phyloP scores from a whole-genome alignment of 2,888 invertebrate species.

The Clitarchus hookeri region DNA sequence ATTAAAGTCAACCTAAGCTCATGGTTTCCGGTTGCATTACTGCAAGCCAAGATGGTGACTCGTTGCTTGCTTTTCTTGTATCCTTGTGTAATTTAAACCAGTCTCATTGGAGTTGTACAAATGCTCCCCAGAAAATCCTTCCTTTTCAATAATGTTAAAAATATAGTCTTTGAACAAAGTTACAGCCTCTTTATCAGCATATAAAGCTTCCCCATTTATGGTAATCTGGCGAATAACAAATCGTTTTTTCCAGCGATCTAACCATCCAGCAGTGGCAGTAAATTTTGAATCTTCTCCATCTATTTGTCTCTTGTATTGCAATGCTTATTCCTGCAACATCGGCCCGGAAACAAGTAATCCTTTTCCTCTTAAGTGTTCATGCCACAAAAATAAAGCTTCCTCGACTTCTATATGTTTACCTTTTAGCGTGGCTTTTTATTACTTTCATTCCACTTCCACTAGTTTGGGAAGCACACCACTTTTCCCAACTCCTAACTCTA shows the following conservation, averaged over 20 bases:
- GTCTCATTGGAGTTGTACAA: too few relatives aligned
- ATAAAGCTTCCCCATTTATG: conserved; percentile 28
- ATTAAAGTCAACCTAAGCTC: conserved; percentile 25
- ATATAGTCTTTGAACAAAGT: conserved; percentile 28
- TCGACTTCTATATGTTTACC: too few relatives aligned
- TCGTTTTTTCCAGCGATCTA: conserved; percentile 6
- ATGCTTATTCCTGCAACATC: too few relatives aligned
- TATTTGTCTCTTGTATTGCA: background rate
- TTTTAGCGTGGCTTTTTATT: too few relatives aligned
- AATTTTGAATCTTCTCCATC: conserved; percentile 3
- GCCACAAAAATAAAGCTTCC: too few relatives aligned
- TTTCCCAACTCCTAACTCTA: too few relatives aligned
- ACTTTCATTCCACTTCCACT: too few relatives aligned
- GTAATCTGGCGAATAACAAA: background rate
- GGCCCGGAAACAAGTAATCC: too few relatives aligned
- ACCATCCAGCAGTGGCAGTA: too few relatives aligned
- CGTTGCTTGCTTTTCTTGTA: conserved; percentile 22
- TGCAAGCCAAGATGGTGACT: conserved; percentile 21
- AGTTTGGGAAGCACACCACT: too few relatives aligned
- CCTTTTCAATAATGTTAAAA: background rate
- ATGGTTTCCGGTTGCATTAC: conserved; percentile 15
- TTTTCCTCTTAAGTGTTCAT: too few relatives aligned
- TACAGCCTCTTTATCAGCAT: conserved; percentile 29
- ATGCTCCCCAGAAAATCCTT: conserved; percentile 19
- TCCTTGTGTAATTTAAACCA: conserved; percentile 26